Evolutionary conservation across 2,888 invertebrate species (phyloP), one percentile per base, ranked within the genome.

Genomic region (Oxycera nigricornis): DNA sequence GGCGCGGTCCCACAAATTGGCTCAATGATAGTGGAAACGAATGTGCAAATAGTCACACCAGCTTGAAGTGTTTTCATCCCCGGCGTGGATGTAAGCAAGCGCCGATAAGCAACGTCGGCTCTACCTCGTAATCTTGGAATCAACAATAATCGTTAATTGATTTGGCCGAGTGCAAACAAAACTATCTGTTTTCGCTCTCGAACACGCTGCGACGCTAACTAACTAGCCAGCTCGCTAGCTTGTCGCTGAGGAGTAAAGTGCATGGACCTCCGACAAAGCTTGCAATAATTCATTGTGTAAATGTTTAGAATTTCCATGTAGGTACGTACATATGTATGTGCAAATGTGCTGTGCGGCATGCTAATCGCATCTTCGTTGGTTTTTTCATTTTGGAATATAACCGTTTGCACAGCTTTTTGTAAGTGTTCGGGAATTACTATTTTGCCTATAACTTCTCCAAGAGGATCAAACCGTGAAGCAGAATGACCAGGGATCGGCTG

Each of bases 401-500:
- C n/a, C n/a, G n/a, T n/a, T n/a, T n/a, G n/a, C n/a, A n/a, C n/a
- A n/a, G n/a, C n/a, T n/a, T n/a, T n/a, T n/a, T n/a, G n/a, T n/a
- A n/a, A n/a, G n/a, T n/a, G n/a, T n/a, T n/a, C n/a, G n/a, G n/a
- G n/a, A n/a, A n/a, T n/a, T n/a, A n/a, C n/a, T n/a, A n/a, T n/a
- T n/a, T n/a, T n/a, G n/a, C n/a, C n/a, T n/a, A n/a, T n/a, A n/a
- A n/a, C n/a, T n/a, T n/a, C n/a, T n/a, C n/a, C n/a, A n/a, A n/a
- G n/a, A n/a, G n/a, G n/a, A n/a, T n/a, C n/a, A n/a, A n/a, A n/a
- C n/a, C n/a, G n/a, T n/a, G n/a, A 65, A 41, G 9, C 35, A 65
- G 41, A 72, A 72, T 72, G 72, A 57, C 72, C n/a, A 72, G 72
- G 26, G 72, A 72, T 35, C 11, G 72, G n/a, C 20, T 72, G 20